Evolutionary conservation across 1,140 invertebrate species (phyloP).

Genomic region (Drosophila pruinosa): DNA sequence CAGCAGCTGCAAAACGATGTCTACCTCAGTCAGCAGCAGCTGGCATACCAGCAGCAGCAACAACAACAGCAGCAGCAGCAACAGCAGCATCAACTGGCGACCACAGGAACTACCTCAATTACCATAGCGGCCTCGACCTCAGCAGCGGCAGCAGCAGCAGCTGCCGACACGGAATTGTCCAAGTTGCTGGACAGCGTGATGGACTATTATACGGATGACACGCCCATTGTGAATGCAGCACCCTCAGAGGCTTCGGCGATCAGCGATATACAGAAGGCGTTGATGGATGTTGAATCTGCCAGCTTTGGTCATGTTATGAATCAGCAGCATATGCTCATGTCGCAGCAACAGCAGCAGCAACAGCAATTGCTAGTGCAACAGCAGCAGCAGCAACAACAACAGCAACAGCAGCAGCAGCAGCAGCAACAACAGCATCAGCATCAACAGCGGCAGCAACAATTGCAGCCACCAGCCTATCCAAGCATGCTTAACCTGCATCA

Average conservation of each 20-base stretch:
- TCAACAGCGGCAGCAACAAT: constrained; percentile 45
- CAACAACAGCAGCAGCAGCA: constrained; percentile 73
- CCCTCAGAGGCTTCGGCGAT: constrained; percentile 88
- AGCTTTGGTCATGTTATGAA: constrained; percentile 86
- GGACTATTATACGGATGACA: constrained; percentile 88
- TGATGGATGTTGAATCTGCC: constrained; percentile 91
- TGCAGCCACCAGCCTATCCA: constrained; percentile 14
- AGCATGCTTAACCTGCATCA: constrained; percentile 55
- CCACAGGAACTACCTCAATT: constrained; percentile 77
- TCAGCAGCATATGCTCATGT: constrained; percentile 59
- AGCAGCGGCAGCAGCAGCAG: constrained; percentile 44
- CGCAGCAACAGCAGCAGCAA: constrained; percentile 75
- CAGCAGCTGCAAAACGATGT: constrained; percentile 84
- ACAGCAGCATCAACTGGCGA: constrained; percentile 69
- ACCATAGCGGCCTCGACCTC: constrained; percentile 67
- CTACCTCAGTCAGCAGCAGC: constrained; percentile 84
- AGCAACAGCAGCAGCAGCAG: constrained; percentile 83
- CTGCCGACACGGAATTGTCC: constrained; percentile 88
- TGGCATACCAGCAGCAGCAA: constrained; percentile 61
- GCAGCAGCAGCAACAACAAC: constrained; percentile 82
- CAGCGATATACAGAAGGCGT: constrained; percentile 93
- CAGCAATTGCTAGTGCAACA: constrained; percentile 83
- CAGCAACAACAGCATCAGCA: constrained; percentile 61
- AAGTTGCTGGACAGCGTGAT: constrained; percentile 93
- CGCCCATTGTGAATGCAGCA: constrained; percentile 82